phyloP scores from a whole-genome alignment of 30 jellyfish, hydroid and myxozoan genomes.

The Chrysaora quinquecirrha region DNA sequence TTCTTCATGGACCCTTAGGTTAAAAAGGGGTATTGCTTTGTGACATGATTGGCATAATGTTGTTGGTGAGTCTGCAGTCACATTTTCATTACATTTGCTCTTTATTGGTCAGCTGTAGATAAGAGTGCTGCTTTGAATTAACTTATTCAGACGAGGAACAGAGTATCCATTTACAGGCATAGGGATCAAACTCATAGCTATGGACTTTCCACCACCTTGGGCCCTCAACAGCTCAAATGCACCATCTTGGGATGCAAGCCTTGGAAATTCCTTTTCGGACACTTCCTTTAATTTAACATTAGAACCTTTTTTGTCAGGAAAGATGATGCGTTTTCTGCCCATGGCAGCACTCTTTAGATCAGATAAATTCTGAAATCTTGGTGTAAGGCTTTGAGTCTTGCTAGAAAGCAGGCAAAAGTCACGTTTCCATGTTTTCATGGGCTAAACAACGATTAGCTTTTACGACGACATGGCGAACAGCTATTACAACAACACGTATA shows the following conservation, averaged over 20 bases:
- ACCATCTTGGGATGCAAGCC: not conserved
- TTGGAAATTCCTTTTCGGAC: not conserved
- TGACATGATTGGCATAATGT: not conserved
- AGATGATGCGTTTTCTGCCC: not conserved
- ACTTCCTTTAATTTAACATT: not conserved
- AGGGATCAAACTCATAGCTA: not conserved
- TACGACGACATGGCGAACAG: not conserved
- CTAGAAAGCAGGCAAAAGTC: not conserved
- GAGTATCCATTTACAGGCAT: not conserved
- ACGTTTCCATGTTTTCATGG: not conserved
- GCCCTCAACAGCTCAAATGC: constrained; percentile 2
- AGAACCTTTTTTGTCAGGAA: not conserved
- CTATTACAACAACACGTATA: not conserved
- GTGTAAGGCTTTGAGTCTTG: not conserved
- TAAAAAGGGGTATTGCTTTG: not conserved
- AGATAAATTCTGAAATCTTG: not conserved
- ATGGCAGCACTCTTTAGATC: not conserved
- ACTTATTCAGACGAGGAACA: not conserved
- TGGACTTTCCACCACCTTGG: not conserved
- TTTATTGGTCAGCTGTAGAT: not conserved
- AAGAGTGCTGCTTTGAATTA: not conserved
- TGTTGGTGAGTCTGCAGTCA: not conserved
- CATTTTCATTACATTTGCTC: not conserved
- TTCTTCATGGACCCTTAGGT: not conserved
- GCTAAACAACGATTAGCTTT: not conserved